These are phyloP conservation scores for Sesamia inferens DNA, from an alignment of 2,888 invertebrate genomes.

Conservation along the genomic window DNA sequence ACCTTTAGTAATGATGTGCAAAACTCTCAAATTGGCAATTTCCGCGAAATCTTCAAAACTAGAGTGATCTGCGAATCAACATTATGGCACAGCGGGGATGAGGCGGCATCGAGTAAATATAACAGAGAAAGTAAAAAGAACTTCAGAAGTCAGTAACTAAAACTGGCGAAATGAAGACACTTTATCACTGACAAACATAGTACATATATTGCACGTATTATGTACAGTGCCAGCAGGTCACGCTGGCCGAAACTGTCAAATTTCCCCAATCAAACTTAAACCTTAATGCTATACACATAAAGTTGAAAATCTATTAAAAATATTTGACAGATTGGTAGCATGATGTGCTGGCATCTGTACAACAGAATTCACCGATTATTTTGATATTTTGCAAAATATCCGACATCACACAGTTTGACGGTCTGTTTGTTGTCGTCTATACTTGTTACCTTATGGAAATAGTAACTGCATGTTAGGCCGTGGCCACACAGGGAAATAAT, in stretches of 20 bases:
- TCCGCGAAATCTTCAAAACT: constrained; percentile 1
- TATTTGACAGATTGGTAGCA: too few relatives aligned
- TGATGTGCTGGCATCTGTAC: not conserved
- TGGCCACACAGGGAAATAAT: constrained; percentile 1
- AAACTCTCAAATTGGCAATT: not conserved
- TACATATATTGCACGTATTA: constrained; percentile 12
- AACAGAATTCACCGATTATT: constrained; percentile 31
- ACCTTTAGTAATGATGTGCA: not conserved
- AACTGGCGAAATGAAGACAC: constrained; percentile 1
- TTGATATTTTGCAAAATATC: constrained; percentile 40
- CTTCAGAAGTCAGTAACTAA: not conserved
- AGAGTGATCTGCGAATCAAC: constrained; percentile 12
- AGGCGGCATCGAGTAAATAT: not conserved
- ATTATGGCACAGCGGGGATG: not conserved
- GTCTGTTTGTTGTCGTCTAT: constrained; percentile 19
- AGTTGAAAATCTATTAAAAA: too few relatives aligned
- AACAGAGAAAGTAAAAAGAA: not conserved
- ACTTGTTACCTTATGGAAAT: constrained; percentile 62
- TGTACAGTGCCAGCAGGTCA: not conserved
- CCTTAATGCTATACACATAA: too few relatives aligned
- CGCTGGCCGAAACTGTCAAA: too few relatives aligned
- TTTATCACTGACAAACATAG: constrained; percentile 36
- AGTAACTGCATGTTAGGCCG: constrained; percentile 50
- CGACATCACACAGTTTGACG: constrained; percentile 43
- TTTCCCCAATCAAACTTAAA: too few relatives aligned